Evolutionary conservation across 2,888 invertebrate species (phyloP), one percentile per base, ranked within the genome.

Genomic region (Acanthoscelides obtectus): DNA sequence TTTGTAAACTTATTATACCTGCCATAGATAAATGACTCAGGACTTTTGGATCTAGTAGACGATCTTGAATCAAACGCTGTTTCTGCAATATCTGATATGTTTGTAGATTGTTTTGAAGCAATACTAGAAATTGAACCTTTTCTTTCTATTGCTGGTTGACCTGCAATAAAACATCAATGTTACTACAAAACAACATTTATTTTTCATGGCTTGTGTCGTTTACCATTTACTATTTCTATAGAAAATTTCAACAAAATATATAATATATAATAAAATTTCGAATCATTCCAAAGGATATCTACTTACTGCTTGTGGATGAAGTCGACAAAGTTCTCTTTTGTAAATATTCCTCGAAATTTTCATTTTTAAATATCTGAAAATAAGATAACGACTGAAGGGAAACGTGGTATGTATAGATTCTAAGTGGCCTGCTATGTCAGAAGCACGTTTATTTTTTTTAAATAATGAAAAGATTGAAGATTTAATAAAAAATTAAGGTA

Each of bases 301-400:
- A 45, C 45, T 45, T 45, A 45, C 45, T 45, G 72, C 71, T 71
- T 20, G 74, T 71, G 20, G 66, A 45, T 21, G 73, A 73, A 70
- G 22, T 69, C 65, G 69, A 67, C 3, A 72, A 72, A 21, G 71
- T 68, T 63, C 71, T 70, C 21, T 72, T 72, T 65, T 76, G 72
- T 65, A 74, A 69, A 71, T 67, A 72, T 68, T 78, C 77, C 67
- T 76, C 73, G 65, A 75, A 71, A 64, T 76, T 71, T 21, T 77
- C 75, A 68, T 79, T 77, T 71, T 81, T 82, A n/a, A 83, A 77
- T 71, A 83, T 78, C 82, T 83, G 72, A 8, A 73, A 77, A 68
- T 67, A 73, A 67, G 17, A 45, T 12, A 71, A 71, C 17, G 20
- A 19, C 68, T 69, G 17, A 64, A 66, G n/a, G n/a, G n/a, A n/a